phyloP scores from a whole-genome alignment of 2,888 invertebrate species.

The Lysandra bellargus region DNA sequence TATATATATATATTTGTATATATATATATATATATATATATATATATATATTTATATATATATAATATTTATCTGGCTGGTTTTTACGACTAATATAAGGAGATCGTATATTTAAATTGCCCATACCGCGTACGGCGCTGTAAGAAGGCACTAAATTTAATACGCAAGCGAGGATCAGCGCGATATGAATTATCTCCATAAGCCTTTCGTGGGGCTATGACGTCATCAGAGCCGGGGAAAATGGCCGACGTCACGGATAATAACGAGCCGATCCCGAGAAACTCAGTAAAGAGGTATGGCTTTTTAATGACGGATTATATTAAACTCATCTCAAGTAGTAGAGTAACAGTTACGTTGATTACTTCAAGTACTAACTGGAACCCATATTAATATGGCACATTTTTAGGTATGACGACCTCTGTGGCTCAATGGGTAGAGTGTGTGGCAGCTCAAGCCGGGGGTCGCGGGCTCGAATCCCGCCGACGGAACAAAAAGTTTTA shows the following conservation, averaged over 20 bases:
- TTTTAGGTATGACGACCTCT: neutral
- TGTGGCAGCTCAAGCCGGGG: no score
- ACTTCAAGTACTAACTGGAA: neutral
- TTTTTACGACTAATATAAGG: neutral
- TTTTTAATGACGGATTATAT: conserved; percentile 33
- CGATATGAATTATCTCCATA: conserved; percentile 21
- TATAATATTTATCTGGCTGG: neutral
- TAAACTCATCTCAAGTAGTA: conserved; percentile 13
- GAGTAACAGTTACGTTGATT: neutral
- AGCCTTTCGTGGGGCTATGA: conserved; percentile 14
- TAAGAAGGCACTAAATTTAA: conserved; percentile 17
- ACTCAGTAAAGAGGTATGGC: conserved; percentile 27
- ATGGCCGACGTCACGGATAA: conserved; percentile 20
- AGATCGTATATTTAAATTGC: neutral
- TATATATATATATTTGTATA: no score
- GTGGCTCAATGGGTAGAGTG: no score
- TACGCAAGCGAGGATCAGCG: conserved; percentile 18
- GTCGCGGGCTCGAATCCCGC: no score
- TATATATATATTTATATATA: no score
- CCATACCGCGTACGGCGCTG: conserved; percentile 1
- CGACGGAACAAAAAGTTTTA: no score
- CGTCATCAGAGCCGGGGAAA: conserved; percentile 16
- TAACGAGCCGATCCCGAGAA: conserved; percentile 25
- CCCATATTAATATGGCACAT: neutral
- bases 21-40: no score